Evolutionary conservation across 2,113 vertebrate species (phyloP), one percentile per base, ranked within the genome.

Genomic region (Caranx melampygus): DNA sequence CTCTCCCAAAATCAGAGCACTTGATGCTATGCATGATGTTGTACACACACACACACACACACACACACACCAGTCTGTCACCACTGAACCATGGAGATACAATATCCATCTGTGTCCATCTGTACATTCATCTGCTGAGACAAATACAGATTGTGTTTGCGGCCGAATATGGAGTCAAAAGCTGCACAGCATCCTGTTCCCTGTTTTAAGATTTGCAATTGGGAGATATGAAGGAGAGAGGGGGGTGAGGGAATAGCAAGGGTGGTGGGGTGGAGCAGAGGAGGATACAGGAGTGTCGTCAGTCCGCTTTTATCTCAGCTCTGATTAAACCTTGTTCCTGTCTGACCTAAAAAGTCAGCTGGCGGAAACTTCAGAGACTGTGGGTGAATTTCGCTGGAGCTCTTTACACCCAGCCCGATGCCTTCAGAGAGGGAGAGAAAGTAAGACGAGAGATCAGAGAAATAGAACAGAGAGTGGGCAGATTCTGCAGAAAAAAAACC

Each of bases 321-420:
- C 91, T 91, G 90, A 91, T 94, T 92, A 92, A 91, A 89, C 85
- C 85, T 75, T 74, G 88, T 88, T 88, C 88, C 81, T 83, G 82
- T 85, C 86, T 94, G 92, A 94, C 90, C 93, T 92, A 90, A 91
- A 94, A 92, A 93, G 87, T 94, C 89, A 93, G 91, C 84, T 87
- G 87, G 82, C 68, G 84, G 85, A 92, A 92, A 92, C 91, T 89
- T 91, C 87, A 89, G 88, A 93, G 84, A 75, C 83, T 65, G 83
- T 78, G 73, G 83, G 82, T 84, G 85, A 90, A 75, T 89, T 88
- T 90, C 75, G 68, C 69, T 47, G 47, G 78, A 75, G 84, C 77
- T 89, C 81, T 79, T 86, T 73, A 61, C 75, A 80, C 77, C 76
- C 76, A 73, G 77, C 64, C 61, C 75, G 2, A 66, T 75, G 76